A percentile compares a stretch with the other conserved stretches of the same genome.
Evolutionary conservation across 2,888 invertebrate species (phyloP).

Genomic region (Barypeithes pellucidus): DNA sequence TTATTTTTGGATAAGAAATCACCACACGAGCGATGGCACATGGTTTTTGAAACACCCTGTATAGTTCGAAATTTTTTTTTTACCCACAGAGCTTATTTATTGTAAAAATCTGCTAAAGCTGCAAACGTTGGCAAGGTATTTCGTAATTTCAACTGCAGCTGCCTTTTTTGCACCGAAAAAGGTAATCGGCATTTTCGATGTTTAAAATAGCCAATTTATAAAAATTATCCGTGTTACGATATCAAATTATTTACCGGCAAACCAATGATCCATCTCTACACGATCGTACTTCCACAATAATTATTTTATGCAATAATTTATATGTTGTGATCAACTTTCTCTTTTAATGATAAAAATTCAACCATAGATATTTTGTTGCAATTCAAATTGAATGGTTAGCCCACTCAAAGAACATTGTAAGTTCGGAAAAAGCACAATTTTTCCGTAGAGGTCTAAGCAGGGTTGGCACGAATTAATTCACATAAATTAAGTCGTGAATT

Average conservation of each 20-base stretch:
- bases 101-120: too few relatives aligned
- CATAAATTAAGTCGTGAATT: too few relatives aligned
- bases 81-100: too few relatives aligned
- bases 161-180: background rate
- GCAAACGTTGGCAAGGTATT: background rate
- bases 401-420: too few relatives aligned
- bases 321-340: background rate
- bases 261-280: background rate
- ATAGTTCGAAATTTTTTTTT: too few relatives aligned
- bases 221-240: constrained; percentile 1
- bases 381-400: too few relatives aligned
- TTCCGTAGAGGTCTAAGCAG: too few relatives aligned
- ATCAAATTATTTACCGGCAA: background rate
- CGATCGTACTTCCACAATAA: background rate
- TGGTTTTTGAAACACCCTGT: too few relatives aligned
- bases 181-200: background rate
- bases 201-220: constrained; percentile 1
- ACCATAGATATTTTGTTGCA: background rate
- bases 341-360: background rate
- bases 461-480: too few relatives aligned
- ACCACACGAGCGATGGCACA: too few relatives aligned
- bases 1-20: too few relatives aligned
- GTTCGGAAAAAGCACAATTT: too few relatives aligned
- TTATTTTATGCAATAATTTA: background rate
- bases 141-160: background rate